Evolutionary conservation across 2,797 vertebrate genomes (phyloP).

Genomic region (Acrocephalus scirpaceus): DNA sequence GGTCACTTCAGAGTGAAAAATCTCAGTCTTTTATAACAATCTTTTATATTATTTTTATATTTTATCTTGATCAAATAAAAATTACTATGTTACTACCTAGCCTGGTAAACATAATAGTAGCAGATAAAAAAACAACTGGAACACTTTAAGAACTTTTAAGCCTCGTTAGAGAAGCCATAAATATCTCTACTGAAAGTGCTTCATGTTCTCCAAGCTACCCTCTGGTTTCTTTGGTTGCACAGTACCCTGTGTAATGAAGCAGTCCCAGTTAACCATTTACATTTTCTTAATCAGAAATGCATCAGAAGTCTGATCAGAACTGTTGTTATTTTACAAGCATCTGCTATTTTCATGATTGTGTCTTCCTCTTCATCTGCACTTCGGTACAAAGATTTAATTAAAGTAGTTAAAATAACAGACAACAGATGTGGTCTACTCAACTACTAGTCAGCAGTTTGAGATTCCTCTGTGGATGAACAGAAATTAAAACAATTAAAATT

Average conservation of each 20-base stretch:
- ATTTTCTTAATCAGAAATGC: neutral
- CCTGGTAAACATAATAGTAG: neutral
- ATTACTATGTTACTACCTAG: neutral
- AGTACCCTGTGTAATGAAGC: neutral
- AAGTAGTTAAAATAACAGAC: conserved; percentile 31
- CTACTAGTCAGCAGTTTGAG: neutral
- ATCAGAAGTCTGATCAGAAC: neutral
- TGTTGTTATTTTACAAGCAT: neutral
- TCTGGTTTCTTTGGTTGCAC: neutral
- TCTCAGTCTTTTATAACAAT: neutral
- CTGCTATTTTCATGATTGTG: conserved; percentile 8
- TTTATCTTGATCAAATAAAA: neutral
- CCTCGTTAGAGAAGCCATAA: neutral
- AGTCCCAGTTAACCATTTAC: neutral
- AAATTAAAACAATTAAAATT: neutral
- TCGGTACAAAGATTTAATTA: conserved; percentile 27
- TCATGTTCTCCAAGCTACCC: neutral
- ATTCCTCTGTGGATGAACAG: neutral
- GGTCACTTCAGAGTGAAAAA: neutral
- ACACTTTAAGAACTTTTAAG: neutral
- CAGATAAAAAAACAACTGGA: neutral
- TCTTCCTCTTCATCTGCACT: conserved; percentile 1
- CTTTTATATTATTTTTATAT: neutral
- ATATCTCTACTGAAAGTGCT: neutral
- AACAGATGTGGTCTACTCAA: neutral